Conservation (phyloP, 2,113 vertebrate species). For the Dicaeum eximium region DNA sequence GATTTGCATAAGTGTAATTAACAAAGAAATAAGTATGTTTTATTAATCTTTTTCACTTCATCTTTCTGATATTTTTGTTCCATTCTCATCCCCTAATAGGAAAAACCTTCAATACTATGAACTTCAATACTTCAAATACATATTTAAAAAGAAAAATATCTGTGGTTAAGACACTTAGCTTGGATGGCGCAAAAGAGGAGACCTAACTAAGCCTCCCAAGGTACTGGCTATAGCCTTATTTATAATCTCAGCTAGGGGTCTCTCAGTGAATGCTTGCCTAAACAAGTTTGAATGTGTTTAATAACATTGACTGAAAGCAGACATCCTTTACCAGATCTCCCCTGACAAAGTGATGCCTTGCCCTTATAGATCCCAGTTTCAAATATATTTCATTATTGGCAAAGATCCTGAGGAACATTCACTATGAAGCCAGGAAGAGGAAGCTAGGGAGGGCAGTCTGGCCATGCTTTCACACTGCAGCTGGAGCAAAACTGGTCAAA, state of each 20-base stretch:
- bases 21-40: neutral
- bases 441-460: neutral
- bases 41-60: neutral
- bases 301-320: neutral
- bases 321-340: neutral
- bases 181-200: neutral
- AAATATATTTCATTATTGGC: neutral
- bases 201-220: neutral
- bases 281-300: neutral
- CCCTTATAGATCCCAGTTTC: neutral
- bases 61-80: neutral
- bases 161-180: neutral
- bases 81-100: neutral
- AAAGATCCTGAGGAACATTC: neutral
- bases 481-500: neutral
- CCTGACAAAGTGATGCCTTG: neutral
- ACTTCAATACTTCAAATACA: no score
- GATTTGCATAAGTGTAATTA: neutral
- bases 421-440: neutral
- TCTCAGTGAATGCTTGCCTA: neutral
- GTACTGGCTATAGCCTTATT: neutral
- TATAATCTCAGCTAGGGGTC: fast-evolving
- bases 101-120: neutral
- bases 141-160: neutral
- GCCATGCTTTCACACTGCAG: neutral